Evolutionary conservation across 2,888 invertebrate genomes (phyloP).

Genomic region (Cyclophora punctaria): DNA sequence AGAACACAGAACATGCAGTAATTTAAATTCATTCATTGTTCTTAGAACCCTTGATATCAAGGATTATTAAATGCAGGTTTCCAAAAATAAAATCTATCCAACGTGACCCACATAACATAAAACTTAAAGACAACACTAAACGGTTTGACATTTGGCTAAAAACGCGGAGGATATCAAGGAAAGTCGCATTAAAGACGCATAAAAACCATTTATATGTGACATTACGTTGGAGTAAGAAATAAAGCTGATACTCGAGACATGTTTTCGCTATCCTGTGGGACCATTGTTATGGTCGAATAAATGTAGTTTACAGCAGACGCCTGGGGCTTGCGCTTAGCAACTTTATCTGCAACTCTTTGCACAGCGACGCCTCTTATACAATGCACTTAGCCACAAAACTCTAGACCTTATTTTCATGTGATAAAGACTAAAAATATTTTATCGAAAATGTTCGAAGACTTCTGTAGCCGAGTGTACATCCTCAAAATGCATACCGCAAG

Average conservation of each 20-base stretch:
- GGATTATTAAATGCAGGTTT: no score
- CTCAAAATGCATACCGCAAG: constrained; percentile 30
- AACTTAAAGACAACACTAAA: constrained; percentile 2
- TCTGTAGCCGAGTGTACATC: constrained; percentile 4
- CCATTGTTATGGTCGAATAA: constrained; percentile 51
- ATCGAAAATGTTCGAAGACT: constrained; percentile 4
- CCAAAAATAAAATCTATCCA: no score
- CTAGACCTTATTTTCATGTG: constrained; percentile 5
- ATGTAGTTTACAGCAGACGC: constrained; percentile 50
- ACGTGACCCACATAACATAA: background rate
- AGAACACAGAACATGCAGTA: no score
- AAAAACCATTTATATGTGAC: constrained; percentile 29
- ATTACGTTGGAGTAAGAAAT: constrained; percentile 30
- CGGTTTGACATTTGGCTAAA: constrained; percentile 9
- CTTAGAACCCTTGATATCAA: no score
- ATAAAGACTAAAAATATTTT: constrained; percentile 4
- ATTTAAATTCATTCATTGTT: no score
- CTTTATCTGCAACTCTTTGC: constrained; percentile 34
- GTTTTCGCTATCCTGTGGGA: constrained; percentile 31
- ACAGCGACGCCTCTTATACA: constrained; percentile 9
- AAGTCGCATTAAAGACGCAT: constrained; percentile 29
- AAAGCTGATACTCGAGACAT: constrained; percentile 31
- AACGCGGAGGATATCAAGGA: constrained; percentile 25
- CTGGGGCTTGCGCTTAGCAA: constrained; percentile 41
- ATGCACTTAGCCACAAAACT: constrained; percentile 2